A percentile compares a stretch with the other conserved stretches of the same genome.
Evolutionary conservation across 2,888 invertebrate genomes (phyloP).

Genomic region (Rugalucina vietnamica): DNA sequence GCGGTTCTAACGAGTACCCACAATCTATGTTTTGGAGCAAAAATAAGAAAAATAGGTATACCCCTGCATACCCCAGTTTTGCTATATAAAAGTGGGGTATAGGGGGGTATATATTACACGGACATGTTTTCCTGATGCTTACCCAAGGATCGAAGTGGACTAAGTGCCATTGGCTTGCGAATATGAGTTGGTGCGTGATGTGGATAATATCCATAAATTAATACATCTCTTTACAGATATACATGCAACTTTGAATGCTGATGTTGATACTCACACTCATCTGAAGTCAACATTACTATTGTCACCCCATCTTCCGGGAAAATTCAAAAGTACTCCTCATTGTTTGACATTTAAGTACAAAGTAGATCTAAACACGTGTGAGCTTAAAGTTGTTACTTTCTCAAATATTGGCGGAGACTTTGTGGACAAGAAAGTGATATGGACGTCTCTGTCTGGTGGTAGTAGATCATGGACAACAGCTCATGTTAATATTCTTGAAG

Average conservation of each 20-base stretch:
- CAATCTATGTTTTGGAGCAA: no score
- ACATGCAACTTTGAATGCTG: constrained; percentile 24
- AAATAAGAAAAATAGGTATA: no score
- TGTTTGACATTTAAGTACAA: constrained; percentile 47
- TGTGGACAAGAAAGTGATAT: constrained; percentile 33
- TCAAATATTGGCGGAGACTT: constrained; percentile 11
- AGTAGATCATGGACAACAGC: constrained; percentile 21
- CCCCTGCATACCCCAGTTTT: no score
- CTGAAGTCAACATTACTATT: constrained; percentile 27
- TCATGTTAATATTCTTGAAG: constrained; percentile 10
- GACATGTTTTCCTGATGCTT: no score
- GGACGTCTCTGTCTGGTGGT: constrained; percentile 30
- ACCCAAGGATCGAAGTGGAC: no score
- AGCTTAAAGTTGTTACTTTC: constrained; percentile 44
- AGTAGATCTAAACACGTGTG: background rate
- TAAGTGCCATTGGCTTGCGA: no score
- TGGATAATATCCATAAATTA: background rate
- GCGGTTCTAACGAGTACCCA: no score
- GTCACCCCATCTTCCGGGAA: constrained; percentile 27
- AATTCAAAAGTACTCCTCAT: constrained; percentile 38
- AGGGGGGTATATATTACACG: no score
- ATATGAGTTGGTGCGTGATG: no score
- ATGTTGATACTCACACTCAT: constrained; percentile 10
- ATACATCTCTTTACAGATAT: constrained; percentile 32
- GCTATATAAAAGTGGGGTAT: no score